Conservation (phyloP, 1,140 invertebrate species). For the Microplitis demolitor region DNA sequence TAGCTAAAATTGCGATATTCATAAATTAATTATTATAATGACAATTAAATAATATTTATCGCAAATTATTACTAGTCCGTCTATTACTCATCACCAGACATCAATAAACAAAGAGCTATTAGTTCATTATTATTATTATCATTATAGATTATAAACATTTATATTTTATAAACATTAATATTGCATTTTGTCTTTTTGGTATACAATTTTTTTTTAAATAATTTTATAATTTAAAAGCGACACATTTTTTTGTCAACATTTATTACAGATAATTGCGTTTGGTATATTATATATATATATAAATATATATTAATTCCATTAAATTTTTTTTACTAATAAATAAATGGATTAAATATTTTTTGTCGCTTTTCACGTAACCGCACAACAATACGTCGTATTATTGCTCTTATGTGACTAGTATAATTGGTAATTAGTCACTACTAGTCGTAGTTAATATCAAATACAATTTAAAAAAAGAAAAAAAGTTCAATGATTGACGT, state of each 20-base stretch:
- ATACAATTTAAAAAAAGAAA: not conserved
- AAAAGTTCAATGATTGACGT: not conserved
- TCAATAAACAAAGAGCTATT: slow-evolving; percentile 11
- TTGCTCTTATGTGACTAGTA: slow-evolving; percentile 18
- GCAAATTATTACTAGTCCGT: not conserved
- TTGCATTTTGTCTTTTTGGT: slow-evolving; percentile 22
- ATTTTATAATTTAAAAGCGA: not conserved
- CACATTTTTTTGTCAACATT: not conserved
- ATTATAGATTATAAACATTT: not conserved
- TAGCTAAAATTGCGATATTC: slow-evolving; percentile 25
- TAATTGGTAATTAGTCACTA: not conserved
- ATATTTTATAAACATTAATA: slow-evolving; percentile 11
- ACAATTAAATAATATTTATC: not conserved
- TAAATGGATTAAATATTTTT: not conserved
- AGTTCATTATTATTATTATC: slow-evolving; percentile 10
- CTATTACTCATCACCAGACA: not conserved
- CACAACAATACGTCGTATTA: not conserved
- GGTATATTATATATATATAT: slow-evolving; percentile 26
- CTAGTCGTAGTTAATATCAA: not conserved
- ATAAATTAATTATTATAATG: not conserved
- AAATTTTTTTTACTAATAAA: not conserved
- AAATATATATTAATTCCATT: not conserved
- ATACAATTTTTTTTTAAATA: slow-evolving; percentile 10
- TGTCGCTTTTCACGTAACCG: no score
- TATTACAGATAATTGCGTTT: slow-evolving; percentile 11